phyloP scores from a whole-genome alignment of 2,797 vertebrate species.

The Nannoperca obscura region DNA sequence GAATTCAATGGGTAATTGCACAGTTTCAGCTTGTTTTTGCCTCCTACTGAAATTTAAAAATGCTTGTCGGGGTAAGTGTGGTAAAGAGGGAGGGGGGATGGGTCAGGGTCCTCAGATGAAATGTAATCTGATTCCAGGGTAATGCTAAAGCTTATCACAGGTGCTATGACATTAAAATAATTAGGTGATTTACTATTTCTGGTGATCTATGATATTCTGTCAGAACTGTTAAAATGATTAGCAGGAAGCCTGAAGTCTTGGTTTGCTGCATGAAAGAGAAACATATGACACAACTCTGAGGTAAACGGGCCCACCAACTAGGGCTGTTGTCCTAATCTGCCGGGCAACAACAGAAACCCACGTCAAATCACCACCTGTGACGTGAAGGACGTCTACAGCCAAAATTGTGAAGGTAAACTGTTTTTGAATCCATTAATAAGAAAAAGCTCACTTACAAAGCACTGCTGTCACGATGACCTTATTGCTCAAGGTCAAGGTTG shows the following conservation, averaged over 20 bases:
- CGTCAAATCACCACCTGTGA: conserved; percentile 3
- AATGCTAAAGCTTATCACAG: conserved; percentile 12
- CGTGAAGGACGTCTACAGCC: neutral
- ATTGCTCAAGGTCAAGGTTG: conserved; percentile 35
- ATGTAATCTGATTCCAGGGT: conserved; percentile 25
- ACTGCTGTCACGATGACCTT: conserved; percentile 28
- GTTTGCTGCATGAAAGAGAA: neutral
- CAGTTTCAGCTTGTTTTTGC: conserved; percentile 31
- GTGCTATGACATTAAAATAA: conserved; percentile 1
- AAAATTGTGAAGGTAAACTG: neutral
- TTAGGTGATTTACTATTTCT: neutral
- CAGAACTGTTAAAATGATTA: neutral
- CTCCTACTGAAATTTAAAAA: conserved; percentile 26
- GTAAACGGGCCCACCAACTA: neutral
- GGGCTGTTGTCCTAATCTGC: neutral
- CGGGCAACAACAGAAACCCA: neutral
- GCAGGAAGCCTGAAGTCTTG: neutral
- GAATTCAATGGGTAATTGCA: conserved; percentile 37
- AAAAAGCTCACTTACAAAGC: neutral
- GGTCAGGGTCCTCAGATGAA: conserved; percentile 18
- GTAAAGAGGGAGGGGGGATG: conserved; percentile 1
- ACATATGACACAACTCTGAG: neutral
- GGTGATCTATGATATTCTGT: neutral
- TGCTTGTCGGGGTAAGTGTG: conserved; percentile 15
- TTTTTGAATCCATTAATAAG: neutral